Base-by-base conservation (phyloP, 2,888 invertebrate species). In the Euclidia mi region DNA sequence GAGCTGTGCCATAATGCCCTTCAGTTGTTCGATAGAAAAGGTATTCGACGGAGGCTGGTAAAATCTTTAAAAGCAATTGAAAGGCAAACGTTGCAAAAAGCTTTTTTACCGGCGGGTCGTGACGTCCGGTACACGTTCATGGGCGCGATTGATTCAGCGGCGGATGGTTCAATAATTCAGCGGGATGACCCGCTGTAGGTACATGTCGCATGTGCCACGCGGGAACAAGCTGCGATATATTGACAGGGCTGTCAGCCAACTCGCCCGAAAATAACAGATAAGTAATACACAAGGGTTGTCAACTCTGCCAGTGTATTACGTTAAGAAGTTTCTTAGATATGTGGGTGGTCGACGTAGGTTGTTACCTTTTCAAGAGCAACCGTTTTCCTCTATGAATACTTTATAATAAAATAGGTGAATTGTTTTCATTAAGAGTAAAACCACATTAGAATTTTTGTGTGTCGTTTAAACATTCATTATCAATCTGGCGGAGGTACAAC, bases 111-210 rank as follows among this genome's bases (percentile, higher is more conserved):
- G 41, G 34, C 57, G 61, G 65, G 57, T 69, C 62, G 67, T 75
- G 72, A 75, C 68, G 76, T 77, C 78, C 70, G 77, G 66, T 65
- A 49, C 47, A 68, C 71, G 62, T 71, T 67, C 61, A 70, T 63
- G 56, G 62, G 53, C 47, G 56, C 80, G 82, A 87, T 85, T 88
- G 88, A 88, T 88, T 87, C 80, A 71, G 65, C 71, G 65, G 73
- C 68, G 74, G 65, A 61, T 65, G 73, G 71, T 79, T 88, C 77
- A 88, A 89, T 90, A 89, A 88, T 89, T 88, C 81, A 91, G 76
- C 56, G 75, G 81, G 78, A 76, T 78, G 79, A 76, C 76, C 71
- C 73, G 56, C 45, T 48, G 44, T 52, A n/a, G n/a, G 49, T 56
- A 58, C 57, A 60, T 50, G 58, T 56, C 56, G 40, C 53, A 64